phyloP scores from a whole-genome alignment of 2,797 vertebrate species.

The Acanthiza pusilla region DNA sequence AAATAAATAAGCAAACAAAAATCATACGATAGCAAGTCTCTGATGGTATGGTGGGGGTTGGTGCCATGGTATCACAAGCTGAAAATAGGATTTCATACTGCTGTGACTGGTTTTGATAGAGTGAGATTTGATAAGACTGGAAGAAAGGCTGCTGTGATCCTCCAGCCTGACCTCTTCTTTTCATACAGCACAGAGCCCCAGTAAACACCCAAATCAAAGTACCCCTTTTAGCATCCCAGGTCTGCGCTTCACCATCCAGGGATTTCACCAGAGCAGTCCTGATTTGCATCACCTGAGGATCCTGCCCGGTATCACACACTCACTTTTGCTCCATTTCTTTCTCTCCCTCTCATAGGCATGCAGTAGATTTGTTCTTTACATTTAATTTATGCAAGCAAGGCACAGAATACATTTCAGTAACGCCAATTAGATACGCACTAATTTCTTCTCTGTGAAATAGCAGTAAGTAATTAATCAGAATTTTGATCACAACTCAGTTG shows the following conservation, averaged over 20 bases:
- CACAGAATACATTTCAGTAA: conserved; percentile 51
- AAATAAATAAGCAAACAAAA: conserved; percentile 62
- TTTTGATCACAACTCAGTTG: conserved; percentile 71
- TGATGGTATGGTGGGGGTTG: background rate
- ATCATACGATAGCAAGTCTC: background rate
- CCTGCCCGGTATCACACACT: background rate
- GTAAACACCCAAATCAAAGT: background rate
- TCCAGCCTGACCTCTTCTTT: background rate
- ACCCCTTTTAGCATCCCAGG: fast-evolving
- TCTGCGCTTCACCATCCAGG: background rate
- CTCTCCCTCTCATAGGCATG: background rate
- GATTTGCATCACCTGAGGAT: background rate
- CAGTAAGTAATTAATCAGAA: conserved; percentile 71
- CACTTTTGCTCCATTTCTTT: background rate
- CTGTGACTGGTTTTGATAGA: conserved; percentile 26
- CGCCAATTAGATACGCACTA: conserved; percentile 63
- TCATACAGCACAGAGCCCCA: background rate
- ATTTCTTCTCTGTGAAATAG: conserved; percentile 67
- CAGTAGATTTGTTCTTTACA: conserved; percentile 23
- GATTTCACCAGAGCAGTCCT: background rate
- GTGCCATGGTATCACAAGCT: background rate
- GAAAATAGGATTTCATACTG: conserved; percentile 51
- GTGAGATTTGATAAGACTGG: conserved; percentile 20
- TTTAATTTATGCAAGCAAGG: conserved; percentile 59
- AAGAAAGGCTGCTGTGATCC: conserved; percentile 1